Base-by-base conservation (phyloP, 2,797 vertebrate genomes). In the Enteromius argenteus region DNA sequence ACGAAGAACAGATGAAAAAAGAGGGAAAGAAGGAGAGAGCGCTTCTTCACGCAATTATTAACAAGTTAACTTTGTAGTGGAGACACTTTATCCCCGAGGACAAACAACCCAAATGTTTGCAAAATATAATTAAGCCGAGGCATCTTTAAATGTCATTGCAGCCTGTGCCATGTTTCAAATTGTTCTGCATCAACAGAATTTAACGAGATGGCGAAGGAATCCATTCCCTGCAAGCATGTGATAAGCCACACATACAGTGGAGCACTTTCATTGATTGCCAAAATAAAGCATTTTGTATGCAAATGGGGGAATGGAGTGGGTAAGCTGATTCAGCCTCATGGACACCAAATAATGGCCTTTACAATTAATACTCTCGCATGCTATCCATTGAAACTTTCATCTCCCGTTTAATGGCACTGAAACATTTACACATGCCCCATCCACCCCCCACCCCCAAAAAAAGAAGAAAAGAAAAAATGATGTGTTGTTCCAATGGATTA, bases 231-330 rank as follows among this genome's bases (percentile, higher is more conserved):
- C 92, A 95, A 96, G 96, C 95, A 96, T 91, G 97, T 95, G 98
- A 99, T 99, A 99, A 99, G 98, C 97, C 96, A 94, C 96, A 96
- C 97, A 96, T 97, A 98, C 97, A 97, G 97, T 97, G 96, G 95
- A 96, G 96, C 96, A 97, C 97, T 99, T 98, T 99, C 98, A 99
- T 99, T 98, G 98, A 99, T 99, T 99, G 98, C 98, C 98, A 99
- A 99, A 99, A 99, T 99, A 98, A 98, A 98, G 98, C 96, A 97
- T 99, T 99, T 98, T 99, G 98, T 99, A 99, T 99, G 98, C 97
- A 99, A 99, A 99, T 99, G 97, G 96, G 96, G 96, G 97, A 96
- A 96, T 97, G 96, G 97, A 98, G 96, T 98, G 97, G 97, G 96
- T 98, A 97, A 97, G 97, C 97, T 97, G 97, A 98, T 97, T 96